Conservation (phyloP, 2,888 invertebrate species). For the Bombyx huttoni region DNA sequence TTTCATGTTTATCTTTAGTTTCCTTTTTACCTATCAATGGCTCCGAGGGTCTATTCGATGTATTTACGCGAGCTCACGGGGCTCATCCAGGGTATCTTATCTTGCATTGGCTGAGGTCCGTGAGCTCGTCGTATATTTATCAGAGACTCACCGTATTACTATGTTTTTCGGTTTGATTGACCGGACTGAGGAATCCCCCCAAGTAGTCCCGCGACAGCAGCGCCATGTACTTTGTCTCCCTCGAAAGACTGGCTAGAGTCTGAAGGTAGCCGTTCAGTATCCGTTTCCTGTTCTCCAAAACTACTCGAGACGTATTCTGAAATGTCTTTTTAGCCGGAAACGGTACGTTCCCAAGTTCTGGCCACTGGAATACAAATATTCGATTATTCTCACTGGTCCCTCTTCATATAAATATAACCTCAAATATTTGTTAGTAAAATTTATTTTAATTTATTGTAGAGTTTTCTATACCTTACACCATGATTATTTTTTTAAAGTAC, state of each 20-base stretch:
- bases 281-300: slow-evolving; percentile 87
- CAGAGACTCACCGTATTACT: slow-evolving; percentile 42
- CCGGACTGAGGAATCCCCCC: slow-evolving; percentile 60
- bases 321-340: slow-evolving; percentile 96
- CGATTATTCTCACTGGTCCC: no score
- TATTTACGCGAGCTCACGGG: no score
- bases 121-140: background rate
- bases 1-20: no score
- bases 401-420: no score
- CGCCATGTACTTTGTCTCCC: slow-evolving; percentile 49
- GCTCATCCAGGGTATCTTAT: no score
- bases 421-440: no score
- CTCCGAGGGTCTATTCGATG: no score
- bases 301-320: slow-evolving; percentile 88
- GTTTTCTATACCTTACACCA: background rate
- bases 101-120: no score
- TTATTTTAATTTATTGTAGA: background rate
- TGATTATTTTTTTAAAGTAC: background rate
- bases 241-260: slow-evolving; percentile 63
- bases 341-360: slow-evolving; percentile 80
- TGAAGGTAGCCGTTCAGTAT: slow-evolving; percentile 87
- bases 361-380: slow-evolving; percentile 73
- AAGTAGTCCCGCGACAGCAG: slow-evolving; percentile 49
- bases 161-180: slow-evolving; percentile 55
- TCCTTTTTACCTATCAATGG: no score